Percentiles rank a stretch among this genome's conserved stretches.
These are phyloP conservation scores for Diorhabda sublineata DNA, from an alignment of 1,140 invertebrate species.

Conservation along the genomic window DNA sequence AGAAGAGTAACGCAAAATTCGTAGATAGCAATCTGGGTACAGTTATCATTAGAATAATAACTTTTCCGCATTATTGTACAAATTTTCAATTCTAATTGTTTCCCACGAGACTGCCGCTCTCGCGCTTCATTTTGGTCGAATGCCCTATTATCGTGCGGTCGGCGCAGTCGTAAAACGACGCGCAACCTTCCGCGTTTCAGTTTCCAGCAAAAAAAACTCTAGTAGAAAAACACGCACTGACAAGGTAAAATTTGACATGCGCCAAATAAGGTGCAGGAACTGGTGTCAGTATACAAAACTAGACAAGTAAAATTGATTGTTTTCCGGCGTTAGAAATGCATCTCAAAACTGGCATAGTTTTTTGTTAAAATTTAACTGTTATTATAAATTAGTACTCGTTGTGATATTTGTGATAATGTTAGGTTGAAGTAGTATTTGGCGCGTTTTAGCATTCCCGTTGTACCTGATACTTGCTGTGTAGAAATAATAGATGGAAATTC, in stretches of 20 bases:
- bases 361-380: constrained; percentile 21
- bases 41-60: too few species aligned
- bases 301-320: constrained; percentile 42
- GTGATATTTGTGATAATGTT: constrained; percentile 45
- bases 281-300: constrained; percentile 33
- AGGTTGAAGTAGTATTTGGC: constrained; percentile 34
- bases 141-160: constrained; percentile 8
- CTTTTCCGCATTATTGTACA: not conserved
- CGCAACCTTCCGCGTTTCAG: constrained; percentile 25
- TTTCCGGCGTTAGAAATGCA: constrained; percentile 41
- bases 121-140: not conserved
- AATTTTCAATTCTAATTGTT: not conserved
- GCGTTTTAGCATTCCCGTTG: constrained; percentile 27
- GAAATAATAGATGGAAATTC: constrained; percentile 26
- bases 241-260: constrained; percentile 31
- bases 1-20: too few species aligned
- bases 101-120: not conserved
- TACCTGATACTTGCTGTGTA: constrained; percentile 35
- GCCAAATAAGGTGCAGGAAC: constrained; percentile 27
- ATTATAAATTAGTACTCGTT: constrained; percentile 39
- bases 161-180: constrained; percentile 10
- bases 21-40: too few species aligned
- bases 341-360: constrained; percentile 35
- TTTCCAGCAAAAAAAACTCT: constrained; percentile 19
- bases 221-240: constrained; percentile 3